Conservation (phyloP, 2,888 invertebrate genomes). For the Apamea monoglypha region DNA sequence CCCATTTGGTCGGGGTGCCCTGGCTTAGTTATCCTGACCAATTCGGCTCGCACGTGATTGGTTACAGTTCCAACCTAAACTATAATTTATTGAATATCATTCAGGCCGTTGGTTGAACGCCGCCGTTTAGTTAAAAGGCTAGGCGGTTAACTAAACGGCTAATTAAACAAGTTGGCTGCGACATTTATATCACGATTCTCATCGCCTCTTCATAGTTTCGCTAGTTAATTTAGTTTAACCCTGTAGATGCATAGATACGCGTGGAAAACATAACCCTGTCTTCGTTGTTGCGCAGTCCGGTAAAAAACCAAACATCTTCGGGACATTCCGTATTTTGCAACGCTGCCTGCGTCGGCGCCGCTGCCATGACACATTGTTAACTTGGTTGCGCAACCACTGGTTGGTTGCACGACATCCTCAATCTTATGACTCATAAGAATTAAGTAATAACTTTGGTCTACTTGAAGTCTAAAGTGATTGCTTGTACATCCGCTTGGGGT, state of each 20-base stretch:
- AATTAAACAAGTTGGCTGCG: no score
- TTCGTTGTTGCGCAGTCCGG: background rate
- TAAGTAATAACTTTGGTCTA: constrained; percentile 39
- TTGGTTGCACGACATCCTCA: constrained; percentile 43
- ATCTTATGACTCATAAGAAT: constrained; percentile 32
- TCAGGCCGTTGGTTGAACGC: no score
- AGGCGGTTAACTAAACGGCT: no score
- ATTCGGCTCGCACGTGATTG: no score
- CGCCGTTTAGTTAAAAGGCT: no score
- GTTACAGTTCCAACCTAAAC: no score
- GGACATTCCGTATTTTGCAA: constrained; percentile 35
- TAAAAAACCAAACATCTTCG: background rate
- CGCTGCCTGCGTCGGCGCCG: background rate
- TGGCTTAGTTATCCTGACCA: no score
- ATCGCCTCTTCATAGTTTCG: no score
- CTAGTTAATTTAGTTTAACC: no score
- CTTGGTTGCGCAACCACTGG: constrained; percentile 38
- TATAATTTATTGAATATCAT: no score
- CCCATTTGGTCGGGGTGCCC: no score
- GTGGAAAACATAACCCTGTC: background rate
- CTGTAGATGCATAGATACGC: background rate
- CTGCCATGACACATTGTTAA: constrained; percentile 47
- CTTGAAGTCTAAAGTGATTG: background rate
- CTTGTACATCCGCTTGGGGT: constrained; percentile 40
- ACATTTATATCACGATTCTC: no score